Percentiles rank a stretch among this genome's conserved stretches.
Conservation (phyloP, 2,797 vertebrate species). For the Gymnothorax reevesii region DNA sequence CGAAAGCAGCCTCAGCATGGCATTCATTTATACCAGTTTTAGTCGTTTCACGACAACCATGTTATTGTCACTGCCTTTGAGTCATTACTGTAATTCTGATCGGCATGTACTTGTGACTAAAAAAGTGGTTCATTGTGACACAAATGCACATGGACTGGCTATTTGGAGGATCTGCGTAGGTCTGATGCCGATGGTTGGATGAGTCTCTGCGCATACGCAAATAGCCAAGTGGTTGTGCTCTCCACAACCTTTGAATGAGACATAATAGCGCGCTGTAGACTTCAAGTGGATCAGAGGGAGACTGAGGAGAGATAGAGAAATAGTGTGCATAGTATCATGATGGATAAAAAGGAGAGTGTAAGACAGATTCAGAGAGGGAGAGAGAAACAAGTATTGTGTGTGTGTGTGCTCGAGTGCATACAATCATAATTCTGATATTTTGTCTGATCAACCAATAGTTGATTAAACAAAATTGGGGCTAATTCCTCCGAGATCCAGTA, state of each 20-base stretch:
- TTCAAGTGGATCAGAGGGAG: constrained; percentile 39
- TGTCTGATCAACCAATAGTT: too few species aligned
- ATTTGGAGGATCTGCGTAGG: not conserved
- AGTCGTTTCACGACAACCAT: not conserved
- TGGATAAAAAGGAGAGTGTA: too few species aligned
- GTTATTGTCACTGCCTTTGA: not conserved
- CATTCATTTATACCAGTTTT: not conserved
- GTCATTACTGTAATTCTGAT: not conserved
- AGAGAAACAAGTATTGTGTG: too few species aligned
- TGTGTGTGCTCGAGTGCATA: too few species aligned
- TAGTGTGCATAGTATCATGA: too few species aligned
- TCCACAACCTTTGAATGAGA: constrained; percentile 31
- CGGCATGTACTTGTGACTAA: not conserved
- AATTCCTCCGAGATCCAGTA: too few species aligned
- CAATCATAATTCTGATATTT: too few species aligned
- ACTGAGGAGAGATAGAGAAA: not conserved
- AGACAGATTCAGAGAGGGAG: too few species aligned
- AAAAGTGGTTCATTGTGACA: not conserved
- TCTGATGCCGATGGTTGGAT: not conserved
- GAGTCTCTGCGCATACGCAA: not conserved
- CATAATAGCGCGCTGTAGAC: not conserved
- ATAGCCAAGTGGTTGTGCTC: constrained; percentile 5
- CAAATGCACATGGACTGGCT: not conserved
- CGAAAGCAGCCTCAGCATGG: not conserved
- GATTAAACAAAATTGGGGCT: too few species aligned